A percentile compares a stretch with the other conserved stretches of the same genome.
phyloP scores from a whole-genome alignment of 2,888 invertebrate species.

The Nowickia ferox region DNA sequence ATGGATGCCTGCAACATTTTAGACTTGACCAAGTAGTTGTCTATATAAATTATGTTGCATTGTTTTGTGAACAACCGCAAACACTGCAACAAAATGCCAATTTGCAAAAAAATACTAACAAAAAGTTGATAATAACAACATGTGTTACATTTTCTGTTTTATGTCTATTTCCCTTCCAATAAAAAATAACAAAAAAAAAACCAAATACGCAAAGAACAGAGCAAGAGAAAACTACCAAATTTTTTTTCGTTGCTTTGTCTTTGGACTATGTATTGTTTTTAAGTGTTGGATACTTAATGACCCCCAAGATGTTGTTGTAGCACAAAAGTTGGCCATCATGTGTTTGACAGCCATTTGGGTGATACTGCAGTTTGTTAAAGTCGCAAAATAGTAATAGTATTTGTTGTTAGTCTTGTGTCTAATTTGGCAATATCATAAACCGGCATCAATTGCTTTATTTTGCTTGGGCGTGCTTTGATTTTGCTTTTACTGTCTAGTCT shows the following conservation, averaged over 20 bases:
- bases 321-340: constrained; percentile 57
- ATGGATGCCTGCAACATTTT: not conserved
- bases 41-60: not conserved
- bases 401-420: constrained; percentile 52
- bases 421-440: constrained; percentile 69
- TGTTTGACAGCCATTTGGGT: constrained; percentile 48
- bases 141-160: constrained; percentile 55
- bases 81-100: constrained; percentile 6
- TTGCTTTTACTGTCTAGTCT: constrained; percentile 54
- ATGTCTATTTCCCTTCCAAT: not conserved
- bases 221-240: constrained; percentile 27
- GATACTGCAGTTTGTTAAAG: constrained; percentile 56
- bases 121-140: constrained; percentile 49
- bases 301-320: constrained; percentile 44
- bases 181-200: not conserved
- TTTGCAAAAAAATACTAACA: not conserved
- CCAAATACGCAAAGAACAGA: not conserved
- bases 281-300: constrained; percentile 62
- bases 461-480: constrained; percentile 46
- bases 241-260: constrained; percentile 24
- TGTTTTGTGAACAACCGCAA: constrained; percentile 22
- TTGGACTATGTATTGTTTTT: constrained; percentile 48
- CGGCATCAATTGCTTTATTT: constrained; percentile 67
- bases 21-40: not conserved
- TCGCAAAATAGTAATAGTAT: constrained; percentile 15